These are phyloP conservation scores for Bombus soroeensis DNA, from an alignment of 1,140 invertebrate species.

Conservation along the genomic window DNA sequence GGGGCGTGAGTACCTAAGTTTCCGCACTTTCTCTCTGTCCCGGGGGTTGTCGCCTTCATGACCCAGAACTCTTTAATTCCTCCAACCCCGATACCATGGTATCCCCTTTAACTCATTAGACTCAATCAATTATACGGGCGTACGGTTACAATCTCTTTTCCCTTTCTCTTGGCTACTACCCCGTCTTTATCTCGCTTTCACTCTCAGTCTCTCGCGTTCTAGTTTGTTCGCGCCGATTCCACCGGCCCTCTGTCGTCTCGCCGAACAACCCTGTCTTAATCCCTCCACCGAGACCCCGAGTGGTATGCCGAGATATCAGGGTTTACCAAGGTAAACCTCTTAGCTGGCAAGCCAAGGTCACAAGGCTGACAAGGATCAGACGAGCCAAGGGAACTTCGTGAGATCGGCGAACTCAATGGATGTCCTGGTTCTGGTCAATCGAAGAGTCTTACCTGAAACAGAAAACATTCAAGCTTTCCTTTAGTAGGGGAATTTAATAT, in stretches of 20 bases:
- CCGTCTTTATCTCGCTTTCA: background rate
- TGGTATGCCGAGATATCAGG: slow-evolving; percentile 64
- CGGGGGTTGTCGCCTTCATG: slow-evolving; percentile 69
- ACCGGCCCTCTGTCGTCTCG: slow-evolving; percentile 51
- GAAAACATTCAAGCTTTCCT: background rate
- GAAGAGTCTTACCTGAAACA: slow-evolving; percentile 63
- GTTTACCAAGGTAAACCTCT: slow-evolving; percentile 67
- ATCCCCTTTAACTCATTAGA: slow-evolving; percentile 82
- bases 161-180: slow-evolving; percentile 44
- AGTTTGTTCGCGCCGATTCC: slow-evolving; percentile 19
- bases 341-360: slow-evolving; percentile 63
- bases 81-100: slow-evolving; percentile 68
- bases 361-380: slow-evolving; percentile 16
- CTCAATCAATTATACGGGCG: slow-evolving; percentile 79
- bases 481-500: background rate
- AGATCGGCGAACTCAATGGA: background rate
- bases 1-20: slow-evolving; percentile 70
- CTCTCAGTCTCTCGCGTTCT: background rate
- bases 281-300: slow-evolving; percentile 58
- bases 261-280: slow-evolving; percentile 64
- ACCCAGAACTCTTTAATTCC: slow-evolving; percentile 81
- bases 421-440: background rate
- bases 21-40: slow-evolving; percentile 71
- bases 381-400: slow-evolving; percentile 3
- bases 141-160: slow-evolving; percentile 65